Base-by-base conservation (phyloP, 2,113 vertebrate species). In the Ochotona curzoniae region DNA sequence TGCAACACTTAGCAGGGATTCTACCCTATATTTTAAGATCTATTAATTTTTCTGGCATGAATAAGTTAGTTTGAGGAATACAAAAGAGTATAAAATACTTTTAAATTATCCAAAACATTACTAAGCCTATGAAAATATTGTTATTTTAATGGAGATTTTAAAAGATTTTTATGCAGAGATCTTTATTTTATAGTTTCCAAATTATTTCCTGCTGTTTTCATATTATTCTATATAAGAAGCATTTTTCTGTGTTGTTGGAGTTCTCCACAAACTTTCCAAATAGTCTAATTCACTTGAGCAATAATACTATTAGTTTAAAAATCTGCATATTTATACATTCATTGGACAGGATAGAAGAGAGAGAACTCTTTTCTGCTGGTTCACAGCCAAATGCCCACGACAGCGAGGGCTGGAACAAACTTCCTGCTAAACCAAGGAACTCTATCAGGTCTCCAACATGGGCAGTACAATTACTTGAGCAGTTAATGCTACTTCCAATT, bases 41-140 rank as follows among this genome's bases (percentile, higher is more conserved):
- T 71, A 89, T 81, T 91, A 76, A 47, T 91, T 94, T 74, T 86
- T 89, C 32, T 83, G 38, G 25, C 93, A 60, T 81, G 30, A 93
- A 87, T 71, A 93, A 90, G 1, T 75, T 86, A 93, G 94, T 76
- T 67, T 81, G 38, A 89, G 17, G 91, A 93, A 80, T 44, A 44
- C 67, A 15, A 32, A 67, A 92, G 94, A 76, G 60, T 74, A 88
- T 0, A 5, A 84, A 17, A 44, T 54, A 47, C 21, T 93, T 92
- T 89, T 54, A 94, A 93, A 51, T 89, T 61, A 83, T 60, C 25
- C 11, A 73, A 81, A 92, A 84, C 82, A 83, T 11, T 35, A 90
- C 26, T 87, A 44, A 3, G 25, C 4, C 64, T 26, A 25, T 32
- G 49, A 87, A 82, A 95, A 91, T 69, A 71, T 1, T 32, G 7